Percentiles rank a stretch among this genome's conserved stretches.
These are phyloP conservation scores for Regulus satrapa DNA, from an alignment of 2,113 vertebrate species.

Conservation along the genomic window DNA sequence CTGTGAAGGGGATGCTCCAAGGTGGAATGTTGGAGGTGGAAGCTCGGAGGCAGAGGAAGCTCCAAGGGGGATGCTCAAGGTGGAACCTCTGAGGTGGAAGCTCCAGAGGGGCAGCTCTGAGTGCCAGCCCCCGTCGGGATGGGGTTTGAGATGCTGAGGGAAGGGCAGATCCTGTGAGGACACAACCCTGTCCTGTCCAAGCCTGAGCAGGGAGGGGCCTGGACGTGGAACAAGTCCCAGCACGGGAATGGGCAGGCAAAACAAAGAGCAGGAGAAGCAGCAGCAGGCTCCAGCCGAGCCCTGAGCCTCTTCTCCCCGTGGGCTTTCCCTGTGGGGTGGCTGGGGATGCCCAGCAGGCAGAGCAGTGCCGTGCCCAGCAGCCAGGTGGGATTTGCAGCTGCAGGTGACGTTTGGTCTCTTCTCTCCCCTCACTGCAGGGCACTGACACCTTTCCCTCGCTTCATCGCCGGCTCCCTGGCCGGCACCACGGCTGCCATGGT, in stretches of 20 bases:
- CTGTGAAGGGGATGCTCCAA: too few relatives aligned
- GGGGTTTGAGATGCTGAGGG: not conserved
- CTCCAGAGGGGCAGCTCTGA: rapidly evolving
- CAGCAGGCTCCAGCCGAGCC: not conserved
- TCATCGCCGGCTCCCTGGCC: constrained; percentile 89
- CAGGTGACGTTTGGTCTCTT: not conserved
- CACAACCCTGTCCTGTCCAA: not conserved
- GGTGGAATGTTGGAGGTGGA: too few relatives aligned
- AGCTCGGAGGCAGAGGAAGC: not conserved
- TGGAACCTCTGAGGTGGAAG: too few relatives aligned
- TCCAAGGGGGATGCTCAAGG: rapidly evolving
- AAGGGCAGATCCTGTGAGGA: not conserved
- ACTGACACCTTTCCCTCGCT: constrained; percentile 87
- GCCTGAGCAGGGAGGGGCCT: not conserved
- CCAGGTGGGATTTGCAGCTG: not conserved
- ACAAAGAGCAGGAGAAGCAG: not conserved
- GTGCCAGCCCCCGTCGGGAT: not conserved
- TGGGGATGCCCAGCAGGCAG: not conserved
- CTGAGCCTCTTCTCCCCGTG: not conserved
- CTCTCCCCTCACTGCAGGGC: constrained; percentile 68
- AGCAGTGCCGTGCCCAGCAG: not conserved
- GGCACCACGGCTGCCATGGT: constrained; percentile 88
- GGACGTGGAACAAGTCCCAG: not conserved
- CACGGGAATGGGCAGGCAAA: not conserved
- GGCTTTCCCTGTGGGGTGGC: not conserved